Evolutionary conservation across 2,797 vertebrate genomes (phyloP), one percentile per base, ranked within the genome.

Genomic region (Tympanoctomys barrerae): DNA sequence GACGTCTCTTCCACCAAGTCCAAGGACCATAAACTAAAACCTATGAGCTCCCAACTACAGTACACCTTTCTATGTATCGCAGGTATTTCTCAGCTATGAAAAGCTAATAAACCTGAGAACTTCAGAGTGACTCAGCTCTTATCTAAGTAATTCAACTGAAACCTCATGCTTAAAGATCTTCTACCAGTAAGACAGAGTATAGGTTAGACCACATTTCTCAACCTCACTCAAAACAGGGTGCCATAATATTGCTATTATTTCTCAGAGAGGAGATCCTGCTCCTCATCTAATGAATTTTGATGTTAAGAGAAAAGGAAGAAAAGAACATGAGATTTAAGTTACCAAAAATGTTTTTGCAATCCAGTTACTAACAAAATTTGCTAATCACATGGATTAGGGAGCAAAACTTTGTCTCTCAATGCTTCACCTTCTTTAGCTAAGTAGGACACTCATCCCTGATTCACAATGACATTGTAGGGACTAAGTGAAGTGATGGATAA

Each of bases 301-400:
- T 52, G 6, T 42, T 39, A 77, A 59, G 71, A 73, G 52, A 26
- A 64, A 75, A 5, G 10, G 1, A 2, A 19, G 3, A 11, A 49
- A 54, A 36, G 31, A 16, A 19, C 0, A 18, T 33, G 9, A 22
- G 16, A 68, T 52, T 79, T 88, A 42, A 93, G 39, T 82, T 18
- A 81, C 28, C 68, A 81, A 94, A 95, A 90, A 36, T 68, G n/a
- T 49, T 89, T 62, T 80, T 73, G 68, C 18, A 90, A 82, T 81
- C 78, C 13, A 61, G 21, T 13, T 54, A 79, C 46, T 93, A 83
- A 91, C 49, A 62, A 79, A 81, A 36, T 62, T 13, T 82, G 70
- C 62, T 90, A 91, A 85, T 7, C 33, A 5, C 36, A 9, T 28
- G 31, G 26, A 22, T 92, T 90, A 39, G 42, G n/a, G n/a, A 36